phyloP scores from a whole-genome alignment of 1,140 invertebrate species.

The Temnothorax nylanderi region DNA sequence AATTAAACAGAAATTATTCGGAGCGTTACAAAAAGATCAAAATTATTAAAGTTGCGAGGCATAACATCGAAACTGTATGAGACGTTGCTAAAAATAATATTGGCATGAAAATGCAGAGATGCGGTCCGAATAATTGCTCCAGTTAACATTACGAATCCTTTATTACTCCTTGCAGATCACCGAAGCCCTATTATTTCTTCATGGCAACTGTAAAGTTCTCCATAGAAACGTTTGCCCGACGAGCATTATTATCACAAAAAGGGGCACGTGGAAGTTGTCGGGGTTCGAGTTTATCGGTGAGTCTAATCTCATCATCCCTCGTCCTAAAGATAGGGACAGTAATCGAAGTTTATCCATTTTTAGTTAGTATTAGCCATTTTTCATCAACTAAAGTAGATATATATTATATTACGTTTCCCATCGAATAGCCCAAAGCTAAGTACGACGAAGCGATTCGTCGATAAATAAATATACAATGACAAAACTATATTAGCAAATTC shows the following conservation, averaged over 20 bases:
- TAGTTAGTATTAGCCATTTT: neutral
- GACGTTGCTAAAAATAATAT: neutral
- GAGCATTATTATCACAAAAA: constrained; percentile 97
- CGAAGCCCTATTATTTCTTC: constrained; percentile 96
- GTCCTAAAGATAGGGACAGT: neutral
- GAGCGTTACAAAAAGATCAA: no score
- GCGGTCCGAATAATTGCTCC: neutral
- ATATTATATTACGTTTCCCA: no score
- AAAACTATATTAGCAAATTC: neutral
- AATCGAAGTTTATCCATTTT: neutral
- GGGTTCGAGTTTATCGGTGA: constrained; percentile 97
- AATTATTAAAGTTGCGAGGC: neutral
- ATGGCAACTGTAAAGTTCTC: constrained; percentile 93
- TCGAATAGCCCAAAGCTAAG: neutral
- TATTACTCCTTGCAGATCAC: constrained; percentile 90
- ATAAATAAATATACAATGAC: neutral
- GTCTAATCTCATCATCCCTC: constrained; percentile 1
- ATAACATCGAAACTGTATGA: neutral
- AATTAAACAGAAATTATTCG: neutral
- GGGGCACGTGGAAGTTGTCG: constrained; percentile 98
- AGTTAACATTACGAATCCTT: neutral
- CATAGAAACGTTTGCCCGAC: constrained; percentile 97
- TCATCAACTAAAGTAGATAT: neutral
- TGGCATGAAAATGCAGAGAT: neutral
- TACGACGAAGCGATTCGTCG: neutral